Evolutionary conservation across 2,113 vertebrate species (phyloP).

Genomic region (Trachemys scripta): DNA sequence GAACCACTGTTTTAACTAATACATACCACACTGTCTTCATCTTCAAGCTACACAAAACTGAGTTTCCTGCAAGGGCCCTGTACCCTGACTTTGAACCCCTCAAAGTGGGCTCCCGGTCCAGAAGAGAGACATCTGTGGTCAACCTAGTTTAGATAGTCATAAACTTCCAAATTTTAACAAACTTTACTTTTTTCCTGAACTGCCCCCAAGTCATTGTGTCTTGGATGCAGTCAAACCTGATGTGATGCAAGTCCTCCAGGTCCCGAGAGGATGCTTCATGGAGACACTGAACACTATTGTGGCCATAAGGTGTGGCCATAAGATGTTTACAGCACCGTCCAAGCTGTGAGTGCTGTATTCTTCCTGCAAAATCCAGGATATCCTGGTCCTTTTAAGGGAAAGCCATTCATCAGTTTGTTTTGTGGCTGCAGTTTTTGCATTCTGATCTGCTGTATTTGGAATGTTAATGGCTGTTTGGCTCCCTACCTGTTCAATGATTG

Average conservation of each 20-base stretch:
- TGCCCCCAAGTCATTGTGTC: rapidly evolving
- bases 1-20: not conserved
- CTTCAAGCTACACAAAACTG: not conserved
- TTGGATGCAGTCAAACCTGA: not conserved
- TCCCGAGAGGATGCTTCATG: not conserved
- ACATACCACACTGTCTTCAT: not conserved
- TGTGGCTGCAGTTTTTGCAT: not conserved
- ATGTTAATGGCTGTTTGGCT: not conserved
- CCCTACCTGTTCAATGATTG: not conserved
- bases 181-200: not conserved
- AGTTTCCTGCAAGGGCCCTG: not conserved
- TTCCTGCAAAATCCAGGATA: not conserved
- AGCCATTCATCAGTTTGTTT: not conserved
- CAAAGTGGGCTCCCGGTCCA: not conserved
- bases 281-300: not conserved
- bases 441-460: not conserved
- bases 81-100: not conserved
- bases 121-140: rapidly evolving
- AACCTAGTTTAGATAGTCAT: not conserved
- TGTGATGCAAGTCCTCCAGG: not conserved
- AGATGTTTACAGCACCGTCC: not conserved
- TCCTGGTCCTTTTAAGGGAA: not conserved
- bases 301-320: not conserved
- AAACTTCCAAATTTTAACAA: too few species aligned
- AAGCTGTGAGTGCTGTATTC: rapidly evolving